A percentile compares a stretch with the other conserved stretches of the same genome.
Conservation (phyloP, 2,113 vertebrate species). For the Todiramphus saurophagus region DNA sequence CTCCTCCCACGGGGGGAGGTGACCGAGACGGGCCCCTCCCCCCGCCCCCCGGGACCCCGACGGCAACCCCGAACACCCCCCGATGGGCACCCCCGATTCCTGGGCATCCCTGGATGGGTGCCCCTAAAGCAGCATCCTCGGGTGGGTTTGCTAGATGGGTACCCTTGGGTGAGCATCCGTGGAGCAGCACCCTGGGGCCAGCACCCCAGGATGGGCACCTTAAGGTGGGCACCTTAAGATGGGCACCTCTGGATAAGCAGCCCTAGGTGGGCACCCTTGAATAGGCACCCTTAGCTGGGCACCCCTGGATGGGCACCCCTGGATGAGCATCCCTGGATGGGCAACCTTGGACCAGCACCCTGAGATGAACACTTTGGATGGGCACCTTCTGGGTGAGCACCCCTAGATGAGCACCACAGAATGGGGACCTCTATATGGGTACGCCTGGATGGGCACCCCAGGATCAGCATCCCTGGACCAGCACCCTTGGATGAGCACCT, state of each 20-base stretch:
- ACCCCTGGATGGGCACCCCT: background rate
- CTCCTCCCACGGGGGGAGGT: slow-evolving; percentile 24
- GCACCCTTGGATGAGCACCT: background rate
- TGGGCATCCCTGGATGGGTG: background rate
- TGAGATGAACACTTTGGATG: background rate
- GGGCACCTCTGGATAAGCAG: fast-evolving
- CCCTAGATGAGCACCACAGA: fast-evolving
- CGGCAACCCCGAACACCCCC: background rate
- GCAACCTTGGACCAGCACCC: background rate
- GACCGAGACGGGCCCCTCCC: background rate
- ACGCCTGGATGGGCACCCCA: background rate
- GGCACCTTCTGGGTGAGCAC: no score
- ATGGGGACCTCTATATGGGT: background rate
- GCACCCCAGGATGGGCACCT: no score
- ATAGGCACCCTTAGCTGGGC: fast-evolving
- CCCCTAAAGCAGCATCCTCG: no score
- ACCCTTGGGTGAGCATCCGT: background rate
- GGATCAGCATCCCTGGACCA: background rate
- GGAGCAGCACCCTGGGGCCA: background rate
- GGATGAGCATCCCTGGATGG: background rate
- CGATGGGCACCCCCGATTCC: background rate
- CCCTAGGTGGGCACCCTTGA: fast-evolving
- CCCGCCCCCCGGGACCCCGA: background rate
- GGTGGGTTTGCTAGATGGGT: background rate
- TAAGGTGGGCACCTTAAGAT: fast-evolving